Evolutionary conservation across 2,797 vertebrate genomes (phyloP).

Genomic region (Phoebastria nigripes): DNA sequence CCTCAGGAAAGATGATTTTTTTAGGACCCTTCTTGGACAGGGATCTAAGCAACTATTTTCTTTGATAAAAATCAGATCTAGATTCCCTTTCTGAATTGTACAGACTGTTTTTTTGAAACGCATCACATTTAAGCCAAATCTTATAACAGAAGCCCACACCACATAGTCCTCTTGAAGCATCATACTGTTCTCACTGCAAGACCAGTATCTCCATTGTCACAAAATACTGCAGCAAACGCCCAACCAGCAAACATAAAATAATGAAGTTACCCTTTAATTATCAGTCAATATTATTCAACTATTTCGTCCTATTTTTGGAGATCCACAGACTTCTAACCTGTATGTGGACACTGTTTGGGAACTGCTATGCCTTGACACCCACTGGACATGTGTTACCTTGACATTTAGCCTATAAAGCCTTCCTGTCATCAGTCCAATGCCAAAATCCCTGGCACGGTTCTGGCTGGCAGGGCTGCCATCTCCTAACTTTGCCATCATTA

Average conservation of each 20-base stretch:
- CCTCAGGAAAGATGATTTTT: background rate
- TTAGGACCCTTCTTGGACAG: background rate
- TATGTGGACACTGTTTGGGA: background rate
- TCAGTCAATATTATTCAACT: background rate
- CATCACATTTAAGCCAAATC: background rate
- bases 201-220: background rate
- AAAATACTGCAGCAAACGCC: background rate
- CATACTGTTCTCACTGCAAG: background rate
- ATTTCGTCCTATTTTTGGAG: background rate
- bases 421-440: background rate
- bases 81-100: background rate
- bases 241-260: background rate
- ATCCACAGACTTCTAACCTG: background rate
- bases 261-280: background rate
- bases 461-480: background rate
- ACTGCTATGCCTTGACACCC: background rate
- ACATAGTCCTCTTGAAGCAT: background rate
- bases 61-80: background rate
- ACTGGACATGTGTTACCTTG: accelerated
- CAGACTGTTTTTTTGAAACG: background rate
- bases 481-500: background rate
- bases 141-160: background rate
- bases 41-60: background rate
- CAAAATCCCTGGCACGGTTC: background rate
- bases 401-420: background rate